phyloP scores from a whole-genome alignment of 2,797 vertebrate species.

The Hylomyscus alleni region DNA sequence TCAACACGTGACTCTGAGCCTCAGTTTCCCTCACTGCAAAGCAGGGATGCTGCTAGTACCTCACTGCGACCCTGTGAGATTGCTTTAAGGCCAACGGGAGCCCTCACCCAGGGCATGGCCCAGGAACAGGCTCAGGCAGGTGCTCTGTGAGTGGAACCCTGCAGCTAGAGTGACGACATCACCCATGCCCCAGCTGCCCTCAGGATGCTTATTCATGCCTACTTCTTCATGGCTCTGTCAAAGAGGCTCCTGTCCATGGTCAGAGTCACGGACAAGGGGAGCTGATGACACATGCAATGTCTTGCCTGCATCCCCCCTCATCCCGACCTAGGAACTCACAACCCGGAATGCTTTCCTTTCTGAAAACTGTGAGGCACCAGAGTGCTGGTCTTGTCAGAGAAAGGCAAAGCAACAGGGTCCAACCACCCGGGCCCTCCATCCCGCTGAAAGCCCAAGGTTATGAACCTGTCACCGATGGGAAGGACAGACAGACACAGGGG shows the following conservation, averaged over 20 bases:
- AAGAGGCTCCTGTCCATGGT: neutral
- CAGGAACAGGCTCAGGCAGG: neutral
- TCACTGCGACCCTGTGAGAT: neutral
- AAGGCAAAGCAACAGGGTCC: neutral
- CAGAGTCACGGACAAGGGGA: neutral
- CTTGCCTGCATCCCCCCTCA: neutral
- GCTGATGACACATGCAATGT: neutral
- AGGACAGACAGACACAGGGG: neutral
- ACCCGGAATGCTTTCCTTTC: neutral
- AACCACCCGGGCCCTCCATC: neutral
- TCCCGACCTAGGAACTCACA: neutral
- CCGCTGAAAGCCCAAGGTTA: neutral
- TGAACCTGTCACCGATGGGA: neutral
- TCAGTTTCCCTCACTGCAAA: neutral
- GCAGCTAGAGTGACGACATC: neutral
- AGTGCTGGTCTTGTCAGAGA: neutral
- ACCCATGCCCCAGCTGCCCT: neutral
- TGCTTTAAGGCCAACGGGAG: neutral
- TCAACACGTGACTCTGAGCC: neutral
- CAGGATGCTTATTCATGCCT: neutral
- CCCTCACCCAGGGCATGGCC: neutral
- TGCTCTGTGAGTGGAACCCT: neutral
- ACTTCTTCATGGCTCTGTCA: neutral
- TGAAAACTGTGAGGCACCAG: neutral
- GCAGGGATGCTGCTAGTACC: neutral